These are phyloP conservation scores for Paelopatides confundens DNA, from an alignment of 53 echinoderm and acorn worm species.

Conservation along the genomic window DNA sequence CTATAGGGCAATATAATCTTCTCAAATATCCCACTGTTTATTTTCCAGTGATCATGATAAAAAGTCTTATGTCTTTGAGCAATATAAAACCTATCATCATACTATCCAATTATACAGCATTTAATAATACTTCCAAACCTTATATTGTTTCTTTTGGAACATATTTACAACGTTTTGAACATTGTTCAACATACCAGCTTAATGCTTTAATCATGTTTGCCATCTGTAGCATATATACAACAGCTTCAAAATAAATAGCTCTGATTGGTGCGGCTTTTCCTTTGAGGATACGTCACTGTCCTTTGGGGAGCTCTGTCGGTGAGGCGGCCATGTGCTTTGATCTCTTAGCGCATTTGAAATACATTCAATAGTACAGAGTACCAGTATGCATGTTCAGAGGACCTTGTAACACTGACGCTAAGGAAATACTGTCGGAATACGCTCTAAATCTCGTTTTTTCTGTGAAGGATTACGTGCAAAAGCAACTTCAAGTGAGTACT, in stretches of 20 bases:
- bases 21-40: background rate
- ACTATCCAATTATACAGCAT: no score
- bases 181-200: no score
- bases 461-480: background rate
- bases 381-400: slow-evolving; percentile 18
- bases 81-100: no score
- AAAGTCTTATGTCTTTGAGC: no score
- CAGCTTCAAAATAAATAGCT: slow-evolving; percentile 21
- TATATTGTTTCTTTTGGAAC: no score
- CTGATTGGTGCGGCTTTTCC: slow-evolving; percentile 99
- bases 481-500: background rate
- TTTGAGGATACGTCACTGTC: slow-evolving; percentile 99
- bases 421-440: slow-evolving; percentile 31
- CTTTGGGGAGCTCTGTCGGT: slow-evolving; percentile 94
- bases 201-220: no score
- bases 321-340: slow-evolving; percentile 99
- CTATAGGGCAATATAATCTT: background rate
- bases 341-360: slow-evolving; percentile 88
- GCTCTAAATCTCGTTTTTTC: background rate
- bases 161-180: no score
- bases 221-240: no score
- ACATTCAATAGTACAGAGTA: slow-evolving; percentile 61
- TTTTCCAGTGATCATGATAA: no score
- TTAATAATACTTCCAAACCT: no score
- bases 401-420: background rate